These are phyloP conservation scores for Reinhardtius hippoglossoides DNA, from an alignment of 2,113 vertebrate species.

Conservation along the genomic window DNA sequence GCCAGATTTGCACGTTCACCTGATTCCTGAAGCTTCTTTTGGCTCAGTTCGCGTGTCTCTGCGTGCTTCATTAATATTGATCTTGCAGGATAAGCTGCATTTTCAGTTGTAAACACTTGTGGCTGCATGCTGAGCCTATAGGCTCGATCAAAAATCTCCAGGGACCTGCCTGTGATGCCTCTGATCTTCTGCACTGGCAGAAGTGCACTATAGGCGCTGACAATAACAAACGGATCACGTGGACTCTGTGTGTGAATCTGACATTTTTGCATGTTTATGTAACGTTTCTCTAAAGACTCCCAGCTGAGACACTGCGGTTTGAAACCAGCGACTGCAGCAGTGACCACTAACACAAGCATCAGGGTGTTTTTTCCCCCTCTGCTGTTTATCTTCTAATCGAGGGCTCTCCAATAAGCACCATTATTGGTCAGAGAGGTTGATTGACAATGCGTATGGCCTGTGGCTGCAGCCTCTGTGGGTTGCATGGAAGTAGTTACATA, in stretches of 20 bases:
- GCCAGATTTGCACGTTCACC: background rate
- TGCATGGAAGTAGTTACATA: slow-evolving; percentile 62
- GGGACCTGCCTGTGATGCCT: background rate
- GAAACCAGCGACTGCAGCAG: slow-evolving; percentile 34
- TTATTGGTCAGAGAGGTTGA: slow-evolving; percentile 30
- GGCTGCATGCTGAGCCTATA: background rate
- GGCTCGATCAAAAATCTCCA: background rate
- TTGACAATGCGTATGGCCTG: slow-evolving; percentile 28
- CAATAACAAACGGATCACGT: slow-evolving; percentile 81
- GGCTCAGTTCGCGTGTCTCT: background rate
- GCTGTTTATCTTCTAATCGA: slow-evolving; percentile 47
- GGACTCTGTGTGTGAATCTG: slow-evolving; percentile 53
- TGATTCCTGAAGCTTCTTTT: background rate
- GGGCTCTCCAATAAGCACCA: background rate
- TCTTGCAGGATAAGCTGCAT: background rate
- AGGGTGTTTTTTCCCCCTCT: background rate
- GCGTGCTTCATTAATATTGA: slow-evolving; percentile 1
- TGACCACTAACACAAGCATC: slow-evolving; percentile 49
- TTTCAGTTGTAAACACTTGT: background rate
- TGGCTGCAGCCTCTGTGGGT: slow-evolving; percentile 37
- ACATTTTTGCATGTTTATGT: slow-evolving; percentile 69
- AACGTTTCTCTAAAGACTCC: slow-evolving; percentile 60
- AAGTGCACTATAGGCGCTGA: slow-evolving; percentile 26
- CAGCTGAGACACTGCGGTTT: slow-evolving; percentile 9
- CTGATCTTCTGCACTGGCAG: too few relatives aligned